These are phyloP conservation scores for Onychomys arenicola DNA, from an alignment of 2,797 vertebrate genomes.

Conservation along the genomic window DNA sequence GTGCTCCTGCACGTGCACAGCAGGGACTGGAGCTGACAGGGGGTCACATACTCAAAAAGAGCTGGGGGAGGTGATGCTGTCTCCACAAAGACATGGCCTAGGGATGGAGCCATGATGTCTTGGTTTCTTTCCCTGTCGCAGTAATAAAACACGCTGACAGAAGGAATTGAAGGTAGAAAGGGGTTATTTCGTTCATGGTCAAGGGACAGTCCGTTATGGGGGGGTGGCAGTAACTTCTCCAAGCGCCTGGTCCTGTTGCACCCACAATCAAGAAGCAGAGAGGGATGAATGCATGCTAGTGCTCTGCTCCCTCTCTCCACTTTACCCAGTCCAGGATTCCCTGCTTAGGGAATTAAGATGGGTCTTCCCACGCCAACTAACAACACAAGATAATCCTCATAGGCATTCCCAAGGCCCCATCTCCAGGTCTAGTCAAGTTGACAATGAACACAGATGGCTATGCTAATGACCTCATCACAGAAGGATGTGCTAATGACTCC, in stretches of 20 bases:
- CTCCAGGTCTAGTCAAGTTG: not conserved
- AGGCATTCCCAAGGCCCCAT: not conserved
- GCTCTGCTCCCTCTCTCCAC: not conserved
- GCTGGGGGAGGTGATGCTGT: not conserved
- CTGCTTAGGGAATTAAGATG: not conserved
- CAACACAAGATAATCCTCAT: not conserved
- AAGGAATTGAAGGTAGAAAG: not conserved
- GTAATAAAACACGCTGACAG: not conserved
- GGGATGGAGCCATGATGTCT: not conserved
- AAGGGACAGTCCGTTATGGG: not conserved
- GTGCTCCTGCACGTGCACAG: not conserved
- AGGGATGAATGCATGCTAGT: not conserved
- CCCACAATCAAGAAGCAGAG: not conserved
- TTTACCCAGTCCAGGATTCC: not conserved
- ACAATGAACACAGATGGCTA: not conserved
- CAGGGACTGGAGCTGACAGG: not conserved
- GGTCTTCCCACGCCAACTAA: not conserved
- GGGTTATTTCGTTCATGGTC: not conserved
- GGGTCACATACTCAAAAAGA: accelerated
- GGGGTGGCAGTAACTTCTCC: not conserved
- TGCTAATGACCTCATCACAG: not conserved
- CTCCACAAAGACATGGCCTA: not conserved
- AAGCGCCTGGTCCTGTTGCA: not conserved
- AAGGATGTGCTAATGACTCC: not conserved
- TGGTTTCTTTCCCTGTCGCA: not conserved